phyloP scores from a whole-genome alignment of 2,113 vertebrate genomes.

The Hydrochoerus hydrochaeris region DNA sequence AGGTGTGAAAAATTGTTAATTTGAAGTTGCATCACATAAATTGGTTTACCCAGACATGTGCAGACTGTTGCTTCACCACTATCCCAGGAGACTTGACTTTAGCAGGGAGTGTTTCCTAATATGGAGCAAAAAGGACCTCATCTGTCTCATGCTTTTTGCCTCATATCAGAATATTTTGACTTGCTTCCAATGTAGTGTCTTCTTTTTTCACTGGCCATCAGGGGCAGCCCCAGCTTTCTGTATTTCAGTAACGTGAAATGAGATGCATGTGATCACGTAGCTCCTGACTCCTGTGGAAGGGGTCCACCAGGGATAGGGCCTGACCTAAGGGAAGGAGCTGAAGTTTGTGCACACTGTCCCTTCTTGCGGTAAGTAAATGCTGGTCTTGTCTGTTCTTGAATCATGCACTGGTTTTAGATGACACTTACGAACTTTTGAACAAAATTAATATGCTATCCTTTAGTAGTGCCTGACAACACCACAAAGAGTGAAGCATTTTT shows the following conservation, averaged over 20 bases:
- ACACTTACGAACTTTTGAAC: background rate
- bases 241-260: background rate
- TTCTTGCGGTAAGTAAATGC: background rate
- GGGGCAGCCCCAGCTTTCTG: fast-evolving
- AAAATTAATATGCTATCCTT: background rate
- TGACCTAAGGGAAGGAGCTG: background rate
- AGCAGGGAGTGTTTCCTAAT: background rate
- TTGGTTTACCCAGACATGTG: background rate
- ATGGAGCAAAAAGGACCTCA: background rate
- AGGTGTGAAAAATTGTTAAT: background rate
- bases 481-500: background rate
- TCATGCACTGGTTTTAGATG: background rate
- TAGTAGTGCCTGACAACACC: background rate
- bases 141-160: background rate
- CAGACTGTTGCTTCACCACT: background rate
- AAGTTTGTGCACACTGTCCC: background rate
- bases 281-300: background rate
- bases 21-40: background rate
- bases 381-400: background rate
- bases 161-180: background rate
- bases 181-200: background rate
- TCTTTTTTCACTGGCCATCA: background rate
- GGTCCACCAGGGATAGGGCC: fast-evolving
- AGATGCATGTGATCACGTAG: background rate
- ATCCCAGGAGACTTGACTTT: background rate